Evolutionary conservation across 1,140 invertebrate genomes (phyloP).

Genomic region (Meloidogyne floridensis): DNA sequence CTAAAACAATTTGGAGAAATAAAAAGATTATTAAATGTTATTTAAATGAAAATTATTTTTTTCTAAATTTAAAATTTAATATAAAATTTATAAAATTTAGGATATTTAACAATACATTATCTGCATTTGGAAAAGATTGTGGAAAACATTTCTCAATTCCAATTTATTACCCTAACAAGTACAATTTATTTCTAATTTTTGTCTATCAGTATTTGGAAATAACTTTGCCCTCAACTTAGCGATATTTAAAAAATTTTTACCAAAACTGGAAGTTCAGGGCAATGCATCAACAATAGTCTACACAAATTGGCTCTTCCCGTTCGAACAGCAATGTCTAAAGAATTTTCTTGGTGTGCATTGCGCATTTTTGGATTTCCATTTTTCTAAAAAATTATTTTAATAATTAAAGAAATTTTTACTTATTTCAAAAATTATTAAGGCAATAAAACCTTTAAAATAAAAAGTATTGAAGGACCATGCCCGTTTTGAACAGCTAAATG

Average conservation of each 20-base stretch:
- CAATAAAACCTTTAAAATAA: constrained; percentile 73
- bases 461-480: constrained; percentile 82
- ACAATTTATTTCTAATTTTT: no score
- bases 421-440: background rate
- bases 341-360: constrained; percentile 84
- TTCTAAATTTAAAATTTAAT: no score
- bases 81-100: no score
- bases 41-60: no score
- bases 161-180: no score
- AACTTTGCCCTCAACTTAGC: no score
- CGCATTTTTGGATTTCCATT: constrained; percentile 85
- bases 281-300: constrained; percentile 46
- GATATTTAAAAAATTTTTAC: constrained; percentile 23
- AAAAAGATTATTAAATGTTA: no score
- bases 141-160: no score
- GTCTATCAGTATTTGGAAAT: no score
- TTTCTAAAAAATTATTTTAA: constrained; percentile 69
- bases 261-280: constrained; percentile 52
- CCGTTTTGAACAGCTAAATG: constrained; percentile 93
- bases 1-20: constrained; percentile 19
- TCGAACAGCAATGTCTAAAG: constrained; percentile 89
- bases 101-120: no score
- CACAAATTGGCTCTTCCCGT: constrained; percentile 77
- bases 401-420: constrained; percentile 15
- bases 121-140: background rate